Percentiles rank a stretch among this genome's conserved stretches.
These are phyloP conservation scores for Hydra vulgaris DNA, from an alignment of 30 jellyfish, hydroid and myxozoan species.

Conservation along the genomic window DNA sequence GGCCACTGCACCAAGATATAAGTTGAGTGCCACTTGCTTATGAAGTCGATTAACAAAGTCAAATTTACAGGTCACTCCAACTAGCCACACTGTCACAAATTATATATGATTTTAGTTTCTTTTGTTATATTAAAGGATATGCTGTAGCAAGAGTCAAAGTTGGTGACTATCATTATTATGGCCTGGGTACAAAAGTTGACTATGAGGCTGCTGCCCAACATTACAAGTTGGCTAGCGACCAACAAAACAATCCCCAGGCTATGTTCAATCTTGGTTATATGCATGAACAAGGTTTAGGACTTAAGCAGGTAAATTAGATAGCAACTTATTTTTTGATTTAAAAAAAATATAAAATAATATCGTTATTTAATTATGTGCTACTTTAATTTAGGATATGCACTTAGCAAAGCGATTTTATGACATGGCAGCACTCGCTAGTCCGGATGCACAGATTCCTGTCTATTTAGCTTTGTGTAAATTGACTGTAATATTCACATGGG, in stretches of 20 bases:
- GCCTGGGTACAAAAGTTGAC: slow-evolving; percentile 90
- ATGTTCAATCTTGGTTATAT: slow-evolving; percentile 95
- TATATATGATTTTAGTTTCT: too few species aligned
- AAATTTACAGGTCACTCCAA: too few species aligned
- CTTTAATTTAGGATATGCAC: slow-evolving; percentile 67
- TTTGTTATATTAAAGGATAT: slow-evolving; percentile 33
- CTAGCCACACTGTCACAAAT: too few species aligned
- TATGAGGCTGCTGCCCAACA: slow-evolving; percentile 90
- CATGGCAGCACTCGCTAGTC: slow-evolving; percentile 96
- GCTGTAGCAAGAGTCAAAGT: slow-evolving; percentile 97
- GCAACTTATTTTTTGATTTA: too few species aligned
- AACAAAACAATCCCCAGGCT: slow-evolving; percentile 90
- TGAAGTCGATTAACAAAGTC: too few species aligned
- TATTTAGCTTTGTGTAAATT: slow-evolving; percentile 77
- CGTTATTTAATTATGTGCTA: too few species aligned
- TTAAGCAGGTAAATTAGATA: slow-evolving; percentile 17
- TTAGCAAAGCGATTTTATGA: slow-evolving; percentile 92
- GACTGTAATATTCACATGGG: slow-evolving; percentile 56
- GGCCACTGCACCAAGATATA: too few species aligned
- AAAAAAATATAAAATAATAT: too few species aligned
- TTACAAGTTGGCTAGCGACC: slow-evolving; percentile 86
- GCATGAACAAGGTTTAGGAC: slow-evolving; percentile 98
- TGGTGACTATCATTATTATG: slow-evolving; percentile 92
- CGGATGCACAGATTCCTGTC: slow-evolving; percentile 97
- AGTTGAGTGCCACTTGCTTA: too few species aligned